phyloP scores from a whole-genome alignment of 2,797 vertebrate species.

The Cheracebus regulus region DNA sequence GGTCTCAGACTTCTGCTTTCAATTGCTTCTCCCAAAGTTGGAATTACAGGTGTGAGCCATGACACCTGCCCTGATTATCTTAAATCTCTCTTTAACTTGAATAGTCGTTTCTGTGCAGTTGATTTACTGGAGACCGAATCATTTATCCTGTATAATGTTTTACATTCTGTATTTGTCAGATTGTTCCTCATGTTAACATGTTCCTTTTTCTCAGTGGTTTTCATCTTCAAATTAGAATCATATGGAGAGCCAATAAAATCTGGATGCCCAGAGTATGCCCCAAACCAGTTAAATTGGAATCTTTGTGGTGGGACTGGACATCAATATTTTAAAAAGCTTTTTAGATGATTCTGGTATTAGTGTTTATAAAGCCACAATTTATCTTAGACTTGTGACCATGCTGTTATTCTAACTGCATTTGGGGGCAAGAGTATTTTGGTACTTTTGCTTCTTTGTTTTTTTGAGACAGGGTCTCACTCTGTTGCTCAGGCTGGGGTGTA shows the following conservation, averaged over 20 bases:
- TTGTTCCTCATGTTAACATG: background rate
- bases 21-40: background rate
- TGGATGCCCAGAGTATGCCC: background rate
- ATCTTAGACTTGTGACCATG: background rate
- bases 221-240: background rate
- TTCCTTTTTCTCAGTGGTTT: background rate
- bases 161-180: background rate
- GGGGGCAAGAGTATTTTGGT: background rate
- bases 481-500: background rate
- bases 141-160: background rate
- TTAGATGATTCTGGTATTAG: background rate
- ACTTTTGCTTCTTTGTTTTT: background rate
- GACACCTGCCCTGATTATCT: background rate
- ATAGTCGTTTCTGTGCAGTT: background rate
- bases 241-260: background rate
- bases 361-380: background rate
- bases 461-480: background rate
- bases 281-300: background rate
- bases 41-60: background rate
- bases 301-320: background rate
- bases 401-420: background rate
- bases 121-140: background rate
- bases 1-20: background rate
- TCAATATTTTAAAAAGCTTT: background rate
- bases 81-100: background rate